phyloP scores from a whole-genome alignment of 2,888 invertebrate genomes.

The Seira musarum region DNA sequence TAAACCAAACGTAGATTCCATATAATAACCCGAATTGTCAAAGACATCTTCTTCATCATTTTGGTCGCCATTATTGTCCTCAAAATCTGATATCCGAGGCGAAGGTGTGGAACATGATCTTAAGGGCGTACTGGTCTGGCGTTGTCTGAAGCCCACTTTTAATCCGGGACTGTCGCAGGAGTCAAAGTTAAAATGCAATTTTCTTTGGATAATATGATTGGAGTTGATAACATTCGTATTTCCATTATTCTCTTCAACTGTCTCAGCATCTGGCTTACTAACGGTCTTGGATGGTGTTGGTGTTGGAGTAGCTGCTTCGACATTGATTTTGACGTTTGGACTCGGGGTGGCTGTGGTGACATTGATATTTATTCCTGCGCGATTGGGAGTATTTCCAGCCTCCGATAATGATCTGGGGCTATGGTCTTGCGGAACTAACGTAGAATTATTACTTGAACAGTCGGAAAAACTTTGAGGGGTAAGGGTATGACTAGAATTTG shows the following conservation, averaged over 20 bases:
- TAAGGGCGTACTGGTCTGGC: slow-evolving; percentile 67
- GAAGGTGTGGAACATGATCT: slow-evolving; percentile 59
- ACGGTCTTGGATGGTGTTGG: neutral
- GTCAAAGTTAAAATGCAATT: slow-evolving; percentile 43
- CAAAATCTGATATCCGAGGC: slow-evolving; percentile 53
- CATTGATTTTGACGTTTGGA: slow-evolving; percentile 58
- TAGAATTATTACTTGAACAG: slow-evolving; percentile 37
- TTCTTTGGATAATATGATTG: slow-evolving; percentile 20
- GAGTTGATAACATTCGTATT: slow-evolving; percentile 13
- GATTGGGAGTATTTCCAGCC: slow-evolving; percentile 19
- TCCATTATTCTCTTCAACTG: slow-evolving; percentile 13
- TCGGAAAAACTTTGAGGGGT: slow-evolving; percentile 37
- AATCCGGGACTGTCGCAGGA: slow-evolving; percentile 10
- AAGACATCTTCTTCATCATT: slow-evolving; percentile 50
- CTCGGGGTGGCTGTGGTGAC: slow-evolving; percentile 53
- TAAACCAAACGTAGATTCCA: slow-evolving; percentile 57
- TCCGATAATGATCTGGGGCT: neutral
- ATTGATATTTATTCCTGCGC: slow-evolving; percentile 40
- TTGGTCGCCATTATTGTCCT: slow-evolving; percentile 32
- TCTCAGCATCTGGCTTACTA: neutral
- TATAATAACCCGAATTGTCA: slow-evolving; percentile 41
- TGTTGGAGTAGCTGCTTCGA: slow-evolving; percentile 56
- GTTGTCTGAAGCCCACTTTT: slow-evolving; percentile 5
- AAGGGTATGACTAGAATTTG: slow-evolving; percentile 57
- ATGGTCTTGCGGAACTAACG: slow-evolving; percentile 40